Evolutionary conservation across 2,888 invertebrate species (phyloP).

Genomic region (Melanotus villosus): DNA sequence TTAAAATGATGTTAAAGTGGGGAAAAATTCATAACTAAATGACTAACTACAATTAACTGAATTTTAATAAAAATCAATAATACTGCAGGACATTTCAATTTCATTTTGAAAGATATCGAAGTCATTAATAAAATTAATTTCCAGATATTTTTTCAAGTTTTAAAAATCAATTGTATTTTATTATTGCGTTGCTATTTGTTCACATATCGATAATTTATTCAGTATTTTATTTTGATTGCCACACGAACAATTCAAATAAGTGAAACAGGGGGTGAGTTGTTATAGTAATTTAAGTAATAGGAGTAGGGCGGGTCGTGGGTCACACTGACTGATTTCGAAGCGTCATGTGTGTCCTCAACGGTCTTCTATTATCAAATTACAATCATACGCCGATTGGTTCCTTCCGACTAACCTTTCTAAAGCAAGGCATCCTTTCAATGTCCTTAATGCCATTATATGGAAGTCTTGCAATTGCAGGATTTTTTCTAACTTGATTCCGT

Average conservation of each 20-base stretch:
- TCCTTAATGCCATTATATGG: slow-evolving; percentile 40
- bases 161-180: not conserved
- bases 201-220: slow-evolving; percentile 9
- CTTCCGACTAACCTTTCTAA: slow-evolving; percentile 23
- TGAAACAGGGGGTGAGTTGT: slow-evolving; percentile 40
- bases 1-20: too few species aligned
- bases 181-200: not conserved
- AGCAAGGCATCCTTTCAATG: slow-evolving; percentile 35
- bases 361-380: slow-evolving; percentile 55
- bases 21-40: too few species aligned
- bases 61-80: too few species aligned
- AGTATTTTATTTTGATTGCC: slow-evolving; percentile 38
- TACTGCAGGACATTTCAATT: too few species aligned
- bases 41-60: too few species aligned
- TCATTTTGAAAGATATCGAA: too few species aligned
- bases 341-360: slow-evolving; percentile 56
- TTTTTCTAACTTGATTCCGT: not conserved
- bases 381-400: slow-evolving; percentile 54
- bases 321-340: slow-evolving; percentile 55
- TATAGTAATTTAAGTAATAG: slow-evolving; percentile 52
- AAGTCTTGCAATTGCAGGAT: slow-evolving; percentile 38
- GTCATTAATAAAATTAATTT: too few species aligned
- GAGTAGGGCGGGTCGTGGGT: slow-evolving; percentile 48
- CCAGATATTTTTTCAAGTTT: too few species aligned
- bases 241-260: slow-evolving; percentile 41